Evolutionary conservation across 2,797 vertebrate species (phyloP).

Genomic region (Pampus argenteus): DNA sequence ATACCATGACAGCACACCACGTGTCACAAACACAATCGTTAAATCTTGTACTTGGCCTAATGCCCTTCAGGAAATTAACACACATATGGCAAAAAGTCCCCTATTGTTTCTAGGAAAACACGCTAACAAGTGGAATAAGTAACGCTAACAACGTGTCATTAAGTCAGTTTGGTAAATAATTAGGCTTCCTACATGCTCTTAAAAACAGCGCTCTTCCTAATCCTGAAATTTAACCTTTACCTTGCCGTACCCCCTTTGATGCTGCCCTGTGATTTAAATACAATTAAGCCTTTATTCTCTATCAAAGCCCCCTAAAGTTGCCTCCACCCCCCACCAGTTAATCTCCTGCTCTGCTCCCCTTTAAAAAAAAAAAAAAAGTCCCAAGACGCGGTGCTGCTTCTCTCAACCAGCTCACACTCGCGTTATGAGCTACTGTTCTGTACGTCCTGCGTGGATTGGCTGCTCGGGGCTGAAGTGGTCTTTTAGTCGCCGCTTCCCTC

Average conservation of each 20-base stretch:
- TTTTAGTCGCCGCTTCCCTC: slow-evolving; percentile 65
- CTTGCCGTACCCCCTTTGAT: slow-evolving; percentile 9
- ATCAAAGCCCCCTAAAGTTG: slow-evolving; percentile 47
- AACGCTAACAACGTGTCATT: neutral
- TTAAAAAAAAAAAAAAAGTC: slow-evolving; percentile 41
- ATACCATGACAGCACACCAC: too few relatives aligned
- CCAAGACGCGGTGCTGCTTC: slow-evolving; percentile 53
- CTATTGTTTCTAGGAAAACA: neutral
- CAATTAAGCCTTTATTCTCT: slow-evolving; percentile 62
- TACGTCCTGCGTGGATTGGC: slow-evolving; percentile 41
- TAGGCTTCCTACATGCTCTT: neutral
- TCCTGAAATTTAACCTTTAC: neutral
- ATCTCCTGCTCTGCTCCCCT: slow-evolving; percentile 38
- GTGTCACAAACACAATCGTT: too few relatives aligned
- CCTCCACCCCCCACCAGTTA: slow-evolving; percentile 38
- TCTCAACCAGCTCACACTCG: slow-evolving; percentile 14
- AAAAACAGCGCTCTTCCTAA: neutral
- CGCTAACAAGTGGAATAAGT: neutral
- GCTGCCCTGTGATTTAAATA: slow-evolving; percentile 40
- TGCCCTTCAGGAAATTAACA: neutral
- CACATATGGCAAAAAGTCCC: neutral
- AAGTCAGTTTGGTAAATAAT: neutral
- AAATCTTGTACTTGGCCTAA: too few relatives aligned
- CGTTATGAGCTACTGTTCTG: neutral
- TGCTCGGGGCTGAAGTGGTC: slow-evolving; percentile 51